Evolutionary conservation across 92 coral and sea anemone genomes (phyloP), one percentile per base, ranked within the genome.

Genomic region (Epizoanthus fatuus): DNA sequence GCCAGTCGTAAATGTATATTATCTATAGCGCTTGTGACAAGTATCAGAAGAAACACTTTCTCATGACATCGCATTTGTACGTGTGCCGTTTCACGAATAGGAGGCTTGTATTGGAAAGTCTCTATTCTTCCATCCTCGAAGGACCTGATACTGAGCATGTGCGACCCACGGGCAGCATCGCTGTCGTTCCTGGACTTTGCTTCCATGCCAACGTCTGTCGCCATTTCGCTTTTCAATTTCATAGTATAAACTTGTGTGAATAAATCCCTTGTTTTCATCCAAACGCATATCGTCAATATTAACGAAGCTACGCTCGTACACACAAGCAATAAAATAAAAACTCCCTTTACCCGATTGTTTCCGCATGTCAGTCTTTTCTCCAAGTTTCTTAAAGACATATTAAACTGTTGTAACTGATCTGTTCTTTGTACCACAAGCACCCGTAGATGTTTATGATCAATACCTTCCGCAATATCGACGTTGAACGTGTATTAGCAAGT

Each of bases 21-120:
- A 1, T 71, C 69, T 3, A 80, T 45, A 1, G 82, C 71, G 81
- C 91, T 87, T 38, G 91, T 63, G 16, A 87, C 91, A 19, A 87
- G 56, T 16, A 87, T 81, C 2, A 87, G 68, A 4, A 87, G 86
- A 25, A 71, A 72, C 37, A 87, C 13, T 3, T 63, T 16, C 10
- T 11, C 69, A 63, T 7, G 69, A 10, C 37, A 63, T 11, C 13
- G 13, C 53, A 1, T 49, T 9, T 49, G 9, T 1, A 5, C 53
- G 14, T 49, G 13, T 2, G 9, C 9, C 9, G 53, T 49, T 12
- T 8, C 53, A 49, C 3, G 12, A 49, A 49, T 49, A 8, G 53
- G 14, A 49, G 53, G 11, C 53, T 9, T 63, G 3, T 63, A 38
- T 63, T 2, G 4, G 32, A 20, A 22, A 22, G 8, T 19, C 6